phyloP scores from a whole-genome alignment of 2,888 invertebrate genomes.

The Cephalotes varians region DNA sequence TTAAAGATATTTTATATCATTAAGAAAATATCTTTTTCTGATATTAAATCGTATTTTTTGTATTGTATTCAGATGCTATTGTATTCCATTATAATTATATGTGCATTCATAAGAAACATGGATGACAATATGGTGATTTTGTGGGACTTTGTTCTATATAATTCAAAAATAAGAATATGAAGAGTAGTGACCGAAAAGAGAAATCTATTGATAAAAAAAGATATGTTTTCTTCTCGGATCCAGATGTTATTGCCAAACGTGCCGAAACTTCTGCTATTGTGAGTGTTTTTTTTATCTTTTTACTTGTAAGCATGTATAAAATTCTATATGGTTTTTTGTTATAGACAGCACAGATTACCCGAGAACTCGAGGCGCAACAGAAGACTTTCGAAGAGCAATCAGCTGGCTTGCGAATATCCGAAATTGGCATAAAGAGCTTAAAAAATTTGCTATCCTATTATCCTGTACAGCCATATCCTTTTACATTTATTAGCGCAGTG shows the following conservation, averaged over 20 bases:
- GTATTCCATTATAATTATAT: background rate
- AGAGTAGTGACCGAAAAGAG: constrained; percentile 74
- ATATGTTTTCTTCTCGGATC: constrained; percentile 81
- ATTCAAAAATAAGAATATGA: constrained; percentile 75
- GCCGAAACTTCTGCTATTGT: constrained; percentile 78
- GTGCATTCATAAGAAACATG: constrained; percentile 34
- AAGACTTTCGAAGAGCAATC: constrained; percentile 52
- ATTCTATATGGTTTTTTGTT: constrained; percentile 56
- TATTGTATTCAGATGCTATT: background rate
- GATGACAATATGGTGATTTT: constrained; percentile 19
- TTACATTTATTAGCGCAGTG: constrained; percentile 88
- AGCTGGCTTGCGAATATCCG: constrained; percentile 15
- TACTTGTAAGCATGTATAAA: background rate
- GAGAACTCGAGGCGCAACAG: constrained; percentile 63
- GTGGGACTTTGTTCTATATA: constrained; percentile 23
- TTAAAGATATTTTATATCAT: background rate
- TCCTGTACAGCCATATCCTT: constrained; percentile 87
- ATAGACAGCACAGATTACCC: constrained; percentile 72
- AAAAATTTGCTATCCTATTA: constrained; percentile 72
- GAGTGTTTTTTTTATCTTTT: constrained; percentile 63
- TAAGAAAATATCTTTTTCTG: background rate
- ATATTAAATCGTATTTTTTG: constrained; percentile 1
- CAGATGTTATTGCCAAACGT: constrained; percentile 76
- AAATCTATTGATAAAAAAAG: constrained; percentile 75
- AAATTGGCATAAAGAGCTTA: constrained; percentile 59